Evolutionary conservation across 2,113 vertebrate genomes (phyloP), one percentile per base, ranked within the genome.

Genomic region (Ageneiosus marmoratus): DNA sequence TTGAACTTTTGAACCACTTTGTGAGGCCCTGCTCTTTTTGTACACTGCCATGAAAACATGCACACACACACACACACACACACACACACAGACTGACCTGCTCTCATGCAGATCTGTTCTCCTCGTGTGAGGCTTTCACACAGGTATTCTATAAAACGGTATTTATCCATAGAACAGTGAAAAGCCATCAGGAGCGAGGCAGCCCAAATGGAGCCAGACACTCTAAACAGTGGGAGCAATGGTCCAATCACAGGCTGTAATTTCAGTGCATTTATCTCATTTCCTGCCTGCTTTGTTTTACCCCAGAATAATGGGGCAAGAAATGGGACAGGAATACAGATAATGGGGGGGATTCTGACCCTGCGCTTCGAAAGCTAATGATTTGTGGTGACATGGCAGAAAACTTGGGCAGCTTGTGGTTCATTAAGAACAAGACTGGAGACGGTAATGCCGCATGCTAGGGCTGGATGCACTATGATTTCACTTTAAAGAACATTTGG

Each of bases 191-290:
- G 63, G 58, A 83, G 51, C n/a, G 76, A 77, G 56, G 78, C 62
- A 83, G 82, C 73, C 81, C 85, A 86, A 91, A 89, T 90, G 87
- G 87, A 82, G 86, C 87, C 55, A 44, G 91, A 90, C 88, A 89
- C 87, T 90, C 86, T 89, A 69, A 90, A 90, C 89, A 90, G 80
- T 73, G 85, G 85, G 70, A 88, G 86, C 60, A 67, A 79, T 84
- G 86, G 86, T 87, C 90, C 90, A 89, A 91, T 93, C 92, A 91
- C 85, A 89, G 89, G 88, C 89, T 88, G 88, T 89, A 88, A 89
- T 91, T 91, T 92, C 88, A 87, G 50, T 73, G 83, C 88, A 75
- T 93, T 94, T 91, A 92, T 90, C 92, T 91, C 85, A 92, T 94
- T 94, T 94, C 91, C 91, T 92, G 90, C 82, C 87, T 77, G 88